Percentiles rank a stretch among this genome's conserved stretches.
These are phyloP conservation scores for Eudemis profundana DNA, from an alignment of 2,888 invertebrate species.

Conservation along the genomic window DNA sequence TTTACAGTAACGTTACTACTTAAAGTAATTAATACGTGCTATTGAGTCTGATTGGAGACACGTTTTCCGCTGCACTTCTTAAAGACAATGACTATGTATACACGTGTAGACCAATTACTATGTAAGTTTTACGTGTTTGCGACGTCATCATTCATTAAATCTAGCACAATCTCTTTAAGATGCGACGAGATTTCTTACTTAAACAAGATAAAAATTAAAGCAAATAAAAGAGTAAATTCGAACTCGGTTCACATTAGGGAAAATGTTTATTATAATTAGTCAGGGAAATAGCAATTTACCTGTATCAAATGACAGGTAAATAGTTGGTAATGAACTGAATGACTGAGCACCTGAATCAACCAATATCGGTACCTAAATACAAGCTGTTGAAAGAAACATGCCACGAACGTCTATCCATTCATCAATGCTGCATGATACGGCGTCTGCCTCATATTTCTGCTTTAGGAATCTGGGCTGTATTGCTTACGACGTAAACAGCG, in stretches of 20 bases:
- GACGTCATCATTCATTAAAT: neutral
- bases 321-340: neutral
- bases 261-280: neutral
- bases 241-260: neutral
- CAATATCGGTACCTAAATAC: neutral
- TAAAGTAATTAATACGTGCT: conserved; percentile 39
- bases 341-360: conserved; percentile 5
- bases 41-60: conserved; percentile 12
- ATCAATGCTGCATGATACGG: conserved; percentile 12
- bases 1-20: neutral
- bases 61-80: conserved; percentile 21
- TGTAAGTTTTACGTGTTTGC: neutral
- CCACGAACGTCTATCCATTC: conserved; percentile 23
- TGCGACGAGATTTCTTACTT: neutral
- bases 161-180: neutral
- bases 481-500: neutral
- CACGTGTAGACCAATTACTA: conserved; percentile 1
- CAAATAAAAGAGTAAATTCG: no score
- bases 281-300: neutral
- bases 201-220: no score
- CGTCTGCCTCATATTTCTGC: neutral
- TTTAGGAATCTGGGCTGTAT: neutral
- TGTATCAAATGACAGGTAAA: conserved; percentile 5
- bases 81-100: neutral
- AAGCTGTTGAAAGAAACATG: conserved; percentile 10